A percentile compares a stretch with the other conserved stretches of the same genome.
phyloP scores from a whole-genome alignment of 2,888 invertebrate species.

The Campoplex nolae region DNA sequence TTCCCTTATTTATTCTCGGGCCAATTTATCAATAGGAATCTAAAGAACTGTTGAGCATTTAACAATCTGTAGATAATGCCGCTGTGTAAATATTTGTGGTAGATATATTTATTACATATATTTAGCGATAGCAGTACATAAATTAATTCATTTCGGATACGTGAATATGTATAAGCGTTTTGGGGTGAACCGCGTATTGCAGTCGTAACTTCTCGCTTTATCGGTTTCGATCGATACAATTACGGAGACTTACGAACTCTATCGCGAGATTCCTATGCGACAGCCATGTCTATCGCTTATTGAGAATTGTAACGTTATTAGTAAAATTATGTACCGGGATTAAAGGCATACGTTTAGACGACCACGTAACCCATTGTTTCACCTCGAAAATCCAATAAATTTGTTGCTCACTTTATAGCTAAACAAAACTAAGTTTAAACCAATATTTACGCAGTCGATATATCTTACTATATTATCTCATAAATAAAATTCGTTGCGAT shows the following conservation, averaged over 20 bases:
- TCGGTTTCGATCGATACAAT: constrained; percentile 41
- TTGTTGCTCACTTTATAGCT: not conserved
- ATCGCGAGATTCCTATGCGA: not conserved
- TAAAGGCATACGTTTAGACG: not conserved
- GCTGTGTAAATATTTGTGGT: not conserved
- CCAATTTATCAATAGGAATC: not conserved
- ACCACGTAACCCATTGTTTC: not conserved
- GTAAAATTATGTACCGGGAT: not conserved
- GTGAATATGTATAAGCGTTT: constrained; percentile 27
- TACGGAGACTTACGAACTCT: constrained; percentile 25
- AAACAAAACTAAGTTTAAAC: not conserved
- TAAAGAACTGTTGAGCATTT: not conserved
- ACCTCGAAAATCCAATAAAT: not conserved
- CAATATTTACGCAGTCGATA: constrained; percentile 4
- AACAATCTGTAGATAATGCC: not conserved
- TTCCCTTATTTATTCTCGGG: not conserved
- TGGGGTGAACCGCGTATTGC: constrained; percentile 25
- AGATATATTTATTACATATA: not conserved
- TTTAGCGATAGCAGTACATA: not conserved
- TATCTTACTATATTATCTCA: not conserved
- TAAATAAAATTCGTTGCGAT: constrained; percentile 13
- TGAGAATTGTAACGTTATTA: constrained; percentile 15
- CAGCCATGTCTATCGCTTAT: constrained; percentile 9
- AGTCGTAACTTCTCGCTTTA: constrained; percentile 6
- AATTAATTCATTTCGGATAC: constrained; percentile 24